Percentiles rank a stretch among this genome's conserved stretches.
Evolutionary conservation across 2,113 vertebrate species (phyloP).

Genomic region (Panurus biarmicus): DNA sequence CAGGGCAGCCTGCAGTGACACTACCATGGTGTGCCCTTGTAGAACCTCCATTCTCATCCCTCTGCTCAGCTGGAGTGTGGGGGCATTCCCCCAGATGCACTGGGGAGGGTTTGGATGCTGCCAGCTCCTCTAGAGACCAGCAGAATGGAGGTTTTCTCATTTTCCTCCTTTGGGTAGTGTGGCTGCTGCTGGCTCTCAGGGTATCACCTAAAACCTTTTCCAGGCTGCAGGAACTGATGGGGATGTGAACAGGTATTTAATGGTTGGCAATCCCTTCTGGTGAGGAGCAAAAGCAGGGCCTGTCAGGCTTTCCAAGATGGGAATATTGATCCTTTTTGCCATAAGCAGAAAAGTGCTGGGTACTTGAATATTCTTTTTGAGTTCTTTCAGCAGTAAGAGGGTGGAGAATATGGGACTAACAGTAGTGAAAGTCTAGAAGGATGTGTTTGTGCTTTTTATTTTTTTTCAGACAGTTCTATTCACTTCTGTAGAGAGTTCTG

Average conservation of each 20-base stretch:
- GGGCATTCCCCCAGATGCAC: neutral
- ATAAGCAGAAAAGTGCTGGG: neutral
- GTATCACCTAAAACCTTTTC: neutral
- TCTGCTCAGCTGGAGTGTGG: neutral
- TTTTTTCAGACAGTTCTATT: neutral
- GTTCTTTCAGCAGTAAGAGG: neutral
- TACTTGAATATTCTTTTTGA: neutral
- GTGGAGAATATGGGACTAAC: neutral
- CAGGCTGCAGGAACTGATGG: neutral
- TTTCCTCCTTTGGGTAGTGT: neutral
- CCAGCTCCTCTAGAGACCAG: neutral
- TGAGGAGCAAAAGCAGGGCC: neutral
- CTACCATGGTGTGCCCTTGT: no score
- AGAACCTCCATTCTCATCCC: neutral
- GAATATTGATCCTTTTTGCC: neutral
- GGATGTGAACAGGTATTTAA: neutral
- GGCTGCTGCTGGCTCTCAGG: neutral
- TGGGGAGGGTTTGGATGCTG: neutral
- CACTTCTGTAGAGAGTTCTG: neutral
- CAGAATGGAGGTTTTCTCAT: neutral
- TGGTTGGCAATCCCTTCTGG: neutral
- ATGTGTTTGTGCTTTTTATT: neutral
- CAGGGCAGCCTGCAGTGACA: no score
- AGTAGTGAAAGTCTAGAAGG: neutral
- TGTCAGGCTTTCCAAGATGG: neutral